Evolutionary conservation across 2,113 vertebrate species (phyloP).

Genomic region (Tragelaphus imberbis): DNA sequence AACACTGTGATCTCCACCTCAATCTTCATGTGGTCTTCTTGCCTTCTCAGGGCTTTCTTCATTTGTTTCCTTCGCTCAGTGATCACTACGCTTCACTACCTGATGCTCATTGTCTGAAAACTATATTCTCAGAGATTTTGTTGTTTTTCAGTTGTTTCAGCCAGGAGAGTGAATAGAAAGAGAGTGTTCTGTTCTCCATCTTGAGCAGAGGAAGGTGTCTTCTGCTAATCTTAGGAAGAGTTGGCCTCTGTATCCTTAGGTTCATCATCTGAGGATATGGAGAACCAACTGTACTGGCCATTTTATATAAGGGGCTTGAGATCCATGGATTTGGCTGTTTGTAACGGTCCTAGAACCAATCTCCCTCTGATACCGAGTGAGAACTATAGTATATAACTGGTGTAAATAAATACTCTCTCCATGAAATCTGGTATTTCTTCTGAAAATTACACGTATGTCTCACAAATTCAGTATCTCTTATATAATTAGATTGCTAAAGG

Average conservation of each 20-base stretch:
- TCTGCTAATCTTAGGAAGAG: neutral
- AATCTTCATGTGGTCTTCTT: neutral
- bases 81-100: neutral
- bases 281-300: neutral
- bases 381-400: neutral
- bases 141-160: neutral
- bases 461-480: neutral
- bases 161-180: neutral
- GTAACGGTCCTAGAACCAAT: neutral
- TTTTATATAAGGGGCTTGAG: neutral
- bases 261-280: neutral
- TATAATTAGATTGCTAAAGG: neutral
- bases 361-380: neutral
- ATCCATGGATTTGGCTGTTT: neutral
- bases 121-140: neutral
- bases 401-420: neutral
- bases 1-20: neutral
- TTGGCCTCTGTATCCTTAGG: neutral
- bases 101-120: neutral
- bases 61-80: neutral
- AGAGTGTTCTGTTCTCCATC: neutral
- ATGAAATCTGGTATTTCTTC: neutral
- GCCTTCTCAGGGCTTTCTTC: neutral
- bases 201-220: neutral
- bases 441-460: neutral